Percentiles rank a stretch among this genome's conserved stretches.
Evolutionary conservation across 2,888 invertebrate genomes (phyloP).

Genomic region (Sinodicranocentrus sp.): DNA sequence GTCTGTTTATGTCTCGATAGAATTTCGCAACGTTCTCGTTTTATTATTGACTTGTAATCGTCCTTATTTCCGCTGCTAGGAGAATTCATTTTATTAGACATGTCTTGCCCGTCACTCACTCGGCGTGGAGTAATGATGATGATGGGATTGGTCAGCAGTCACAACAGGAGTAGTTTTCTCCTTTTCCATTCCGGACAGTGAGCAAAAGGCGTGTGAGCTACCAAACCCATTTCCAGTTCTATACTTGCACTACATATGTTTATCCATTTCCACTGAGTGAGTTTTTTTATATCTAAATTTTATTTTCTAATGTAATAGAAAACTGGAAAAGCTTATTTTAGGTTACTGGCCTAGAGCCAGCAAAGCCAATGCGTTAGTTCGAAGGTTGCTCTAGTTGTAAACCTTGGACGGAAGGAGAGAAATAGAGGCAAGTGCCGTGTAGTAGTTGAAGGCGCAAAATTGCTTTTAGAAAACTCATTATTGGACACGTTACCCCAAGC

Average conservation of each 20-base stretch:
- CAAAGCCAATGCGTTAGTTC: background rate
- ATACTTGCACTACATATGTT: slow-evolving; percentile 10
- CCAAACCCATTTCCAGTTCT: slow-evolving; percentile 32
- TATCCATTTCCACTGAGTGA: background rate
- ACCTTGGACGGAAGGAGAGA: too few species aligned
- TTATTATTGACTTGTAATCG: slow-evolving; percentile 32
- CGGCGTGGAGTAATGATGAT: slow-evolving; percentile 11
- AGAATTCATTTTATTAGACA: slow-evolving; percentile 27
- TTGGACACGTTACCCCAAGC: slow-evolving; percentile 60
- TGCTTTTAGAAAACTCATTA: slow-evolving; percentile 66
- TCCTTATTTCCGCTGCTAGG: slow-evolving; percentile 28
- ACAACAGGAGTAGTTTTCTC: background rate
- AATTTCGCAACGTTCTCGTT: background rate
- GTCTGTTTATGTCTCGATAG: too few species aligned
- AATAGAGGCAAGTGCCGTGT: slow-evolving; percentile 37
- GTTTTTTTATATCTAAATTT: background rate
- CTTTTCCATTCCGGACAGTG: background rate
- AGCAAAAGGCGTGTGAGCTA: slow-evolving; percentile 1
- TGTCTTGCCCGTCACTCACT: slow-evolving; percentile 27
- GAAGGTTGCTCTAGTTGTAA: too few species aligned
- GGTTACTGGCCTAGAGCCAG: slow-evolving; percentile 56
- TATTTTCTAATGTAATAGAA: slow-evolving; percentile 30
- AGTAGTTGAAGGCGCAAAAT: slow-evolving; percentile 57
- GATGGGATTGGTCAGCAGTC: slow-evolving; percentile 42
- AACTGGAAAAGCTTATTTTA: slow-evolving; percentile 33